Conservation (phyloP, 2,797 vertebrate genomes). For the Gymnopithys bicolor region DNA sequence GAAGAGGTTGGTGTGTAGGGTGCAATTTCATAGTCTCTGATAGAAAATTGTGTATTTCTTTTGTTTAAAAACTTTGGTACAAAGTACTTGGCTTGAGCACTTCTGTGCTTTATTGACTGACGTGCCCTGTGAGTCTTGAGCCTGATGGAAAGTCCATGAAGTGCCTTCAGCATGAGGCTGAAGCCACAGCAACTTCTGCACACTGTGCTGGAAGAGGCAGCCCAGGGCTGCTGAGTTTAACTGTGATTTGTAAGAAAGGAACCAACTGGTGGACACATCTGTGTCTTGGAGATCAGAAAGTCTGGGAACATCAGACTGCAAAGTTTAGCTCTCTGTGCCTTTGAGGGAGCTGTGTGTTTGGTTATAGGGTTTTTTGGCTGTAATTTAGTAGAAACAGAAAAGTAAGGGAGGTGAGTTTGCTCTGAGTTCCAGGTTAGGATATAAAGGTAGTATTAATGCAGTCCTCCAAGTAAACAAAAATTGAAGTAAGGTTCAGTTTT, state of each 20-base stretch:
- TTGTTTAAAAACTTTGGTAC: neutral
- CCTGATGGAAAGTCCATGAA: neutral
- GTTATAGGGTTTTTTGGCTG: neutral
- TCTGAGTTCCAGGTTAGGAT: neutral
- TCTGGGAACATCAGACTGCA: neutral
- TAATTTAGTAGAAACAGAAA: neutral
- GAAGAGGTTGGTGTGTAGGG: neutral
- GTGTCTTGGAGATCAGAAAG: neutral
- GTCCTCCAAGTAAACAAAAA: neutral
- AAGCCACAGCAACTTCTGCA: neutral
- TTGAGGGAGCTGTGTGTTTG: neutral
- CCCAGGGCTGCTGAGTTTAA: neutral
- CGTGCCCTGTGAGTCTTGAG: neutral
- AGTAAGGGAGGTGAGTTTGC: neutral
- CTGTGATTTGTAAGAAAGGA: neutral
- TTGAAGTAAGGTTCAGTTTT: neutral
- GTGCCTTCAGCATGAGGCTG: neutral
- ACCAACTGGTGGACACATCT: neutral
- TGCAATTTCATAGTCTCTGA: neutral
- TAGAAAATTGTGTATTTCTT: neutral
- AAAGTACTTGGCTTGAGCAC: neutral
- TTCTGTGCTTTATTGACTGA: neutral
- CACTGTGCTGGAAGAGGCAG: neutral
- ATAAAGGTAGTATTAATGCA: neutral
- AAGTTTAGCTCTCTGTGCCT: neutral